Percentiles rank a stretch among this genome's conserved stretches.
Evolutionary conservation across 2,888 invertebrate species (phyloP).

Genomic region (Coecobrya sp.): DNA sequence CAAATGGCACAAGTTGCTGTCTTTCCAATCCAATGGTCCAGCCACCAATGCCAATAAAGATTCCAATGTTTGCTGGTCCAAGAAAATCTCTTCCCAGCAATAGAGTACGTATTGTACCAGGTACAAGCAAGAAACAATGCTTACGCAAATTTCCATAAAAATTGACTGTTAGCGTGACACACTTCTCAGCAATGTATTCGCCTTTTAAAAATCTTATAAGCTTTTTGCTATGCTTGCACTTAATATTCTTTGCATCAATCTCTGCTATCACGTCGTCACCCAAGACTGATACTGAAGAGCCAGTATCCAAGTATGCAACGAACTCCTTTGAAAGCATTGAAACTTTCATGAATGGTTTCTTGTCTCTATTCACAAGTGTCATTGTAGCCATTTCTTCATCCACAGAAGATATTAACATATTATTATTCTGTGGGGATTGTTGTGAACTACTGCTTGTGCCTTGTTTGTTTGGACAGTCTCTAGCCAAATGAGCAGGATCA

Average conservation of each 20-base stretch:
- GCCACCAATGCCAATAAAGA: constrained; percentile 11
- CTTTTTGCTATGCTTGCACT: background rate
- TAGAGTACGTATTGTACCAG: background rate
- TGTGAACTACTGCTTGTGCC: background rate
- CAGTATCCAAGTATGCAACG: no score
- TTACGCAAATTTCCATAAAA: no score
- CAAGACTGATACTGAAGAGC: background rate
- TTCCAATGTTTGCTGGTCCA: background rate
- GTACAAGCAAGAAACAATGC: background rate
- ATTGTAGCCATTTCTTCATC: background rate
- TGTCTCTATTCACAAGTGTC: background rate
- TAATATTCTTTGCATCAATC: background rate
- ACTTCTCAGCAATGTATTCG: background rate
- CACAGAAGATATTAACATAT: background rate
- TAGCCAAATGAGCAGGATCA: background rate
- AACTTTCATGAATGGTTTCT: constrained; percentile 1
- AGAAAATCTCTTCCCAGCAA: constrained; percentile 43
- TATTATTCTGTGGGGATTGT: background rate
- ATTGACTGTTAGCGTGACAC: background rate
- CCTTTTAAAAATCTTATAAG: background rate
- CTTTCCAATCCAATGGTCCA: background rate
- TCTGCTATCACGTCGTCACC: constrained; percentile 1
- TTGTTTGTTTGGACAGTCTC: background rate
- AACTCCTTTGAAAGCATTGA: background rate
- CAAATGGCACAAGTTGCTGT: background rate